Evolutionary conservation across 1,140 invertebrate genomes (phyloP), one percentile per base, ranked within the genome.

Genomic region (Cepaea nemoralis): DNA sequence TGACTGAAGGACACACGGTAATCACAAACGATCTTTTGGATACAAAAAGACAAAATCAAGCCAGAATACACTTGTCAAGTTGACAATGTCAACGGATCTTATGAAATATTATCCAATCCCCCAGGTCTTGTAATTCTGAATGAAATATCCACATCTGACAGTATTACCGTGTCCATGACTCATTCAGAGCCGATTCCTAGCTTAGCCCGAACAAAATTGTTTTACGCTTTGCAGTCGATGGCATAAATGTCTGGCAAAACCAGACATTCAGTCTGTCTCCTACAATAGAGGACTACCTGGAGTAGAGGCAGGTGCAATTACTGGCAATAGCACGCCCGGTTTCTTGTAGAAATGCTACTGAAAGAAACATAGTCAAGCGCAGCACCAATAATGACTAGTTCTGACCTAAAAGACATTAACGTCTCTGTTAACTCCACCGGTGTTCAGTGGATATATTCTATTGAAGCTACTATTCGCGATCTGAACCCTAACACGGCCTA

Each of bases 1-100:
- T 50, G n/a, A 77, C 50, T 5, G 67, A 48, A 1, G 77, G 77
- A 1, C 77, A 80, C n/a, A n/a, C 35, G 6, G 39, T 80, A 6
- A 22, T 22, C 37, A 69, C 67, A 24, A 67, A 42, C 39, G 37
- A 24, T 37, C 22, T n/a, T 79, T 37, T 40, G 27, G 40, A 31
- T 79, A n/a, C 12, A 40, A 8, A 69, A 79, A 67, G n/a, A 24
- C n/a, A 67, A 31, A 31, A 31, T 79, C 37, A 3, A 42, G 33
- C 5, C 33, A 8, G 27, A 31, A 19, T 79, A 79, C 31, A 50
- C 59, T 27, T 79, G 77, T 37, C 27, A 2, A 2, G 59, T 63
- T 16, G 22, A 8, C 16, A 77, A 77, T 77, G 27, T 19, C 12
- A 12, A 77, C 55, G 75, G 75, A n/a, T 24, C n/a, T 24, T 33